Conservation (phyloP, 2,113 vertebrate species). For the Campylomormyrus numenius region DNA sequence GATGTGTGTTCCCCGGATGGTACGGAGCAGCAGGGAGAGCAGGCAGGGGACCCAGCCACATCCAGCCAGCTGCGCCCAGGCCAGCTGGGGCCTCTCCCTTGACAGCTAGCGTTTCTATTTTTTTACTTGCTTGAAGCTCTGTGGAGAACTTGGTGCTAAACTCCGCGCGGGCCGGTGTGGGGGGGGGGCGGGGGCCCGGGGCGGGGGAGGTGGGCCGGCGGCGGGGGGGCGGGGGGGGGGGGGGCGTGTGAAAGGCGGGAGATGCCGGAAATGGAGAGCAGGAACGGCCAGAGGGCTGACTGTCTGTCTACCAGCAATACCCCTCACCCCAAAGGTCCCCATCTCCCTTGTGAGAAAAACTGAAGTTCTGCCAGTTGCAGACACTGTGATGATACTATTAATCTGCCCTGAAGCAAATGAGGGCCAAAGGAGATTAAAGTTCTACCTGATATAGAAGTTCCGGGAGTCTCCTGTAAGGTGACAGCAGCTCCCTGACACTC, state of each 20-base stretch:
- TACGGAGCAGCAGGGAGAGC: background rate
- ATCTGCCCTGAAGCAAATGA: background rate
- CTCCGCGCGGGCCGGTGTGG: too few relatives aligned
- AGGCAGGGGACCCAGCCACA: slow-evolving; percentile 5
- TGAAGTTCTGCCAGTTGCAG: background rate
- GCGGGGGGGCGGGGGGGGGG: background rate
- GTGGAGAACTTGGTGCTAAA: background rate
- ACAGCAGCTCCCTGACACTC: background rate
- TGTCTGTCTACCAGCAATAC: background rate
- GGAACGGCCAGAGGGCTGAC: background rate
- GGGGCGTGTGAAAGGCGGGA: background rate
- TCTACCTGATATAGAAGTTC: background rate
- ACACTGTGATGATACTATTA: background rate
- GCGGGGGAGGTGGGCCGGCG: too few relatives aligned
- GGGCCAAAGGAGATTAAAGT: background rate
- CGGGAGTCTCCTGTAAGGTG: background rate
- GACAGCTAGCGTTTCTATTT: background rate
- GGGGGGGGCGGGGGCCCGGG: background rate
- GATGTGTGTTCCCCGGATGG: background rate
- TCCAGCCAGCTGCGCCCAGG: background rate
- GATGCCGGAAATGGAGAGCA: slow-evolving; percentile 7
- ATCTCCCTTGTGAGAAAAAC: background rate
- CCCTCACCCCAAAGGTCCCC: background rate
- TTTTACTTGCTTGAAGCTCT: slow-evolving; percentile 7
- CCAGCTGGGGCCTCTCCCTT: background rate